A percentile compares a stretch with the other conserved stretches of the same genome.
These are phyloP conservation scores for Conchocele bisecta DNA, from an alignment of 2,888 invertebrate species.

Conservation along the genomic window DNA sequence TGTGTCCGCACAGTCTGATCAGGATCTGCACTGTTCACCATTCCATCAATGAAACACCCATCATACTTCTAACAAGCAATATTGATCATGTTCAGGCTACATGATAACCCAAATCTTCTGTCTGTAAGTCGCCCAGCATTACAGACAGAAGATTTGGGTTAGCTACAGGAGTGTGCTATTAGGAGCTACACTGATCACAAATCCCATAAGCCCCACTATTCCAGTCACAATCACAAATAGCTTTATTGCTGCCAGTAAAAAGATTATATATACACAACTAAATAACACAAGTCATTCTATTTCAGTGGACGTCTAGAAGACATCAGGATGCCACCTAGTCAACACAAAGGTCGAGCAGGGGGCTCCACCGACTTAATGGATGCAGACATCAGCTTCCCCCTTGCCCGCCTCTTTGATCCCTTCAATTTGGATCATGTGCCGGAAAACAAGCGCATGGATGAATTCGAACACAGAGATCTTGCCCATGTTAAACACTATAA, in stretches of 20 bases:
- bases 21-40: too few relatives aligned
- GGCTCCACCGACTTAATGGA: conserved; percentile 59
- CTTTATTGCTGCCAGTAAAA: neutral
- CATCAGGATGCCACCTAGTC: conserved; percentile 54
- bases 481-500: conserved; percentile 77
- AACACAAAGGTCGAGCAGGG: conserved; percentile 28
- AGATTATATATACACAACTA: neutral
- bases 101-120: too few relatives aligned
- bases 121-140: too few relatives aligned
- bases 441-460: conserved; percentile 72
- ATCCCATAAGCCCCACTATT: too few relatives aligned
- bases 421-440: conserved; percentile 79
- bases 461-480: conserved; percentile 75
- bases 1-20: too few relatives aligned
- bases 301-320: neutral
- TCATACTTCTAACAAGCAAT: too few relatives aligned
- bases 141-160: too few relatives aligned
- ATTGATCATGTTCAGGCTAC: too few relatives aligned
- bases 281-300: neutral
- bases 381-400: conserved; percentile 72
- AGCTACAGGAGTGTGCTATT: too few relatives aligned
- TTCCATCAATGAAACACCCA: too few relatives aligned
- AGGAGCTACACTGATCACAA: too few relatives aligned
- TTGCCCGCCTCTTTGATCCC: conserved; percentile 79
- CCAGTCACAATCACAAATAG: too few relatives aligned